Evolutionary conservation across 2,797 vertebrate genomes (phyloP).

Genomic region (Triplophysa yarkandensis): DNA sequence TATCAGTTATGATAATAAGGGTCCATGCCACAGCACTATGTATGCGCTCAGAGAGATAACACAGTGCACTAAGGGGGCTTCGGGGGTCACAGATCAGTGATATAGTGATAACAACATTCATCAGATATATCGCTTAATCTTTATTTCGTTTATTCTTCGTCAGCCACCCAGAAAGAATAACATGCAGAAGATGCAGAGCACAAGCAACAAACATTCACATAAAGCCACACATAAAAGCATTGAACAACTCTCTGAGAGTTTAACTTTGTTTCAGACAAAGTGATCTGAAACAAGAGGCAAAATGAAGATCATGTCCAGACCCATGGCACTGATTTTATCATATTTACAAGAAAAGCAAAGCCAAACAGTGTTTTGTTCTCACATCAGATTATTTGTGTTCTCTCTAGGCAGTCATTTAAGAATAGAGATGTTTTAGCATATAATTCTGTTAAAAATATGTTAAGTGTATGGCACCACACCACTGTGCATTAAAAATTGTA

Average conservation of each 20-base stretch:
- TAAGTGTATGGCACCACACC: too few relatives aligned
- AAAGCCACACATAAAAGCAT: constrained; percentile 5
- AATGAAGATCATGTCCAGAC: constrained; percentile 24
- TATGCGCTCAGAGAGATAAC: constrained; percentile 67
- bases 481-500: too few relatives aligned
- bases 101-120: constrained; percentile 66
- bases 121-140: constrained; percentile 47
- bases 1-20: constrained; percentile 23
- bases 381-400: constrained; percentile 4
- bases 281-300: neutral
- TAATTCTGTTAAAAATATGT: too few relatives aligned
- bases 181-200: constrained; percentile 63
- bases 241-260: neutral
- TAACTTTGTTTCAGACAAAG: constrained; percentile 2
- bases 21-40: constrained; percentile 12
- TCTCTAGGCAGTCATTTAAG: too few relatives aligned
- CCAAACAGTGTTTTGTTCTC: constrained; percentile 29
- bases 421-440: too few relatives aligned
- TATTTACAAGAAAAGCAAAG: constrained; percentile 15
- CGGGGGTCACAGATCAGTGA: constrained; percentile 65
- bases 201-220: constrained; percentile 27
- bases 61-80: constrained; percentile 50
- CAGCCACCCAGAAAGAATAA: constrained; percentile 76
- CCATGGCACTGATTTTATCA: constrained; percentile 28
- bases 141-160: constrained; percentile 45